A percentile compares a stretch with the other conserved stretches of the same genome.
Evolutionary conservation across 2,888 invertebrate species (phyloP).

Genomic region (Melinopterus prodromus): DNA sequence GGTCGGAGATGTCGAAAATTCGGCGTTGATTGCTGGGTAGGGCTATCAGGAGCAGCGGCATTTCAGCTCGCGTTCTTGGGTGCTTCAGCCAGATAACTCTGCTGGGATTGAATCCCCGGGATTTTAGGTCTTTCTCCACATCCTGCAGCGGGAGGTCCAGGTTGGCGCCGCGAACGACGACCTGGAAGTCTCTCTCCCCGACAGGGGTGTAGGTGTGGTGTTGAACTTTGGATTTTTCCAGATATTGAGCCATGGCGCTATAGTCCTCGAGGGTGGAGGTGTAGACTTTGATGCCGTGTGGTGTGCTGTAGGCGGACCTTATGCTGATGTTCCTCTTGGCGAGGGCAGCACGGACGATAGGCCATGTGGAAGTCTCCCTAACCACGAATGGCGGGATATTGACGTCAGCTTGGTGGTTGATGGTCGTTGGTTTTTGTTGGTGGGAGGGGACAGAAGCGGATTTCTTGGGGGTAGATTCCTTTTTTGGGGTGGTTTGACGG

Average conservation of each 20-base stretch:
- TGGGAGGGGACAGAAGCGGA: too few species aligned
- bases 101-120: not conserved
- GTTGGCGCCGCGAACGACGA: not conserved
- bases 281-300: not conserved
- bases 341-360: not conserved
- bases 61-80: not conserved
- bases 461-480: too few species aligned
- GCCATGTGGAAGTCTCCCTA: not conserved
- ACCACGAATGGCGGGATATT: not conserved
- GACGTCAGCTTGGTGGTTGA: too few species aligned
- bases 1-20: too few species aligned
- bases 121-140: not conserved
- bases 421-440: too few species aligned
- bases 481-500: too few species aligned
- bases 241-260: not conserved
- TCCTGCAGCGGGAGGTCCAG: not conserved
- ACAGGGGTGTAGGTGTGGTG: not conserved
- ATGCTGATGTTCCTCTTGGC: not conserved
- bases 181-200: not conserved
- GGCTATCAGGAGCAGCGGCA: not conserved
- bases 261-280: not conserved
- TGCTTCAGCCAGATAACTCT: not conserved
- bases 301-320: not conserved
- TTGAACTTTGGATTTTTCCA: not conserved
- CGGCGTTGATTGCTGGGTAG: too few species aligned